Conservation (phyloP, 2,113 vertebrate genomes). For the Gallinago media region DNA sequence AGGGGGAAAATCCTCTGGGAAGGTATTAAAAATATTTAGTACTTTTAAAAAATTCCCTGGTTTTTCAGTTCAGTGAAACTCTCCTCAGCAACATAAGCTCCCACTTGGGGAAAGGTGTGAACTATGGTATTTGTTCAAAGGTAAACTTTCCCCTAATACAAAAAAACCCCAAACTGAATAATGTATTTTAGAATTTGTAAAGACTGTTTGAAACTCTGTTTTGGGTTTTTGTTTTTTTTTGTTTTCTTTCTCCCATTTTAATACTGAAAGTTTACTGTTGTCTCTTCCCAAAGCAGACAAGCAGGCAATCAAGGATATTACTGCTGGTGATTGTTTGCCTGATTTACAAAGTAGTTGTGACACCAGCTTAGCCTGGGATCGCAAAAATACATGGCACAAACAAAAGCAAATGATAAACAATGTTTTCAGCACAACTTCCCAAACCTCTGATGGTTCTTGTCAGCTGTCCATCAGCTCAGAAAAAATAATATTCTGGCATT, state of each 20-base stretch:
- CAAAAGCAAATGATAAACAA: background rate
- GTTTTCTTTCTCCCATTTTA: background rate
- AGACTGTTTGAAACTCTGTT: background rate
- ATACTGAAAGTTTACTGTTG: background rate
- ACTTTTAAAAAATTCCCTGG: background rate
- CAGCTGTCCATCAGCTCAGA: background rate
- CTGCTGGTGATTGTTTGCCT: too few species aligned
- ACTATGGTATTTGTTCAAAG: background rate
- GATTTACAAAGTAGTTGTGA: too few species aligned
- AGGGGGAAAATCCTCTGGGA: background rate
- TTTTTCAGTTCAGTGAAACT: background rate
- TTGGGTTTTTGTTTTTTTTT: background rate
- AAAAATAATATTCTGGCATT: background rate
- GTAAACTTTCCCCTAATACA: background rate
- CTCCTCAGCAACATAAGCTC: background rate
- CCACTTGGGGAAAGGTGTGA: background rate
- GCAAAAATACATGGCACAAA: too few species aligned
- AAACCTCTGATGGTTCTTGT: background rate
- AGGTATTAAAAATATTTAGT: slow-evolving; percentile 1
- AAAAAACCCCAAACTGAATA: background rate
- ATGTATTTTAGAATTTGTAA: background rate
- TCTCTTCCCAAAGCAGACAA: background rate
- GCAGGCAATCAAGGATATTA: background rate
- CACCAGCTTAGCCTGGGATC: too few species aligned
- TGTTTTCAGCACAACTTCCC: background rate